Base-by-base conservation (phyloP, 2,113 vertebrate species). In the Cygnus atratus region DNA sequence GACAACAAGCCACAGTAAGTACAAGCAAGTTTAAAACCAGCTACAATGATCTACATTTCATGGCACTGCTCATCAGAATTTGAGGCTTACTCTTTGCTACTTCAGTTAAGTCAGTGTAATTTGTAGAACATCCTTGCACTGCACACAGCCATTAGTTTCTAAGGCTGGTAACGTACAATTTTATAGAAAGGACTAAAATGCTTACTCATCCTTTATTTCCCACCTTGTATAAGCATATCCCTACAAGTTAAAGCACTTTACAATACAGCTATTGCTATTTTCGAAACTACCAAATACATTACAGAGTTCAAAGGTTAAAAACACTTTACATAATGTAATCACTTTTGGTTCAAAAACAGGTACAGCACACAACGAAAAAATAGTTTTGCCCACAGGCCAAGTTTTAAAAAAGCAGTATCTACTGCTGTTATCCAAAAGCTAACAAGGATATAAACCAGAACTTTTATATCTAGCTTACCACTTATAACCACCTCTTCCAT, bases 381-480 rank as follows among this genome's bases (percentile, higher is more conserved):
- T 16, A 63, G 10, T 48, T 93, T 11, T 54, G 75, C 55, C 52
- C 86, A 57, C 88, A 88, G 59, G n/a, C 6, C 3, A 2, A 5
- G 11, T 87, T 80, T 93, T 77, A 84, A 77, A 90, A 59, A 67
- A 13, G 35, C 52, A 86, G 37, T 28, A 50, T 25, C 21, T 10
- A n/a, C 8, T 77, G 77, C 8, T 77, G 77, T 1, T 65, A 72
- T 4, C 18, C 57, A 44, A 75, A 76, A 88, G 17, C 29, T 67
- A 78, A 46, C 0, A 2, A 54, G 28, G 22, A 52, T 41, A 82
- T 67, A 79, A 91, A 63, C 2, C 10, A 71, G 25, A 90, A 57
- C 16, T 78, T 70, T 7, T 10, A 8, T 18, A 57, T 41, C 39
- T 17, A 46, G 62, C 98, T 96, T 97, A 98, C 98, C 98, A 97